These are phyloP conservation scores for Heliconius erato DNA, from an alignment of 2,888 invertebrate genomes.

Conservation along the genomic window DNA sequence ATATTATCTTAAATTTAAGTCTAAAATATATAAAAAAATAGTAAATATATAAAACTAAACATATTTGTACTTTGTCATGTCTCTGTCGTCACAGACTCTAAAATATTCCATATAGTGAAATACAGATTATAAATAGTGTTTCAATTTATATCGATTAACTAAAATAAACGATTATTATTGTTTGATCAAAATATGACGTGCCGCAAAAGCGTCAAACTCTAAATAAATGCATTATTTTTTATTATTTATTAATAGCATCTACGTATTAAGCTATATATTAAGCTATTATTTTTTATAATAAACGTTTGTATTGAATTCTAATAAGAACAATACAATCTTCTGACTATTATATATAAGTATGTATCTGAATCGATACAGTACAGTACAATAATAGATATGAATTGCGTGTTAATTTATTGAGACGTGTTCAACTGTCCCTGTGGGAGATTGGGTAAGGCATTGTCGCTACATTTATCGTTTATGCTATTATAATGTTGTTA, in stretches of 20 bases:
- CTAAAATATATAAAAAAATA: no score
- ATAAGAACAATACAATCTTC: neutral
- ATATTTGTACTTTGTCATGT: no score
- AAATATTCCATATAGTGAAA: no score
- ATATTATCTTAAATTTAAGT: no score
- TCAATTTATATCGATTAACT: no score
- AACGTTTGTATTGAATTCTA: neutral
- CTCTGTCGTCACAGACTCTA: no score
- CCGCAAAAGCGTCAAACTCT: no score
- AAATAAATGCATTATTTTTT: neutral
- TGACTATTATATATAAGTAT: neutral
- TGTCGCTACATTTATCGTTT: slow-evolving; percentile 52
- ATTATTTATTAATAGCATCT: neutral
- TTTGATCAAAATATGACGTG: no score
- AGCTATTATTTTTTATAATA: neutral
- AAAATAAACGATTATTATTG: no score
- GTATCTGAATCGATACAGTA: slow-evolving; percentile 19
- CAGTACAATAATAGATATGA: slow-evolving; percentile 49
- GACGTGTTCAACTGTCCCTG: slow-evolving; percentile 54
- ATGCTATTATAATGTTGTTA: slow-evolving; percentile 38
- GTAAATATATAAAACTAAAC: no score
- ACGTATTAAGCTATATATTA: neutral
- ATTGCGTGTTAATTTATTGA: slow-evolving; percentile 57
- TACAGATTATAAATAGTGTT: no score
- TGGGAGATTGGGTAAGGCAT: slow-evolving; percentile 51